These are phyloP conservation scores for Desmodus rotundus DNA, from an alignment of 2,113 vertebrate genomes.

Conservation along the genomic window DNA sequence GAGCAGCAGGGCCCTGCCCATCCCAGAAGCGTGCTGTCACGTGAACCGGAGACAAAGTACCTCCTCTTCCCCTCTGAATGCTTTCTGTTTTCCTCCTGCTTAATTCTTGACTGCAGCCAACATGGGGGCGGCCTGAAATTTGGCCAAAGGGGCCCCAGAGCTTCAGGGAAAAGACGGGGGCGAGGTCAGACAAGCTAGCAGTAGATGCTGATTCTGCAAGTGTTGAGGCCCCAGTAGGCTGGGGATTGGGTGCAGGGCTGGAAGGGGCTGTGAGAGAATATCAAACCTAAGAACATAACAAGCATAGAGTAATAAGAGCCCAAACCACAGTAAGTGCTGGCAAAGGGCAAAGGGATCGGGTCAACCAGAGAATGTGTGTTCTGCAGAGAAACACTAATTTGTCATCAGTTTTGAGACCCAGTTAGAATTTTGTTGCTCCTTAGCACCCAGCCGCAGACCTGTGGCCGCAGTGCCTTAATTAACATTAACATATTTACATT, in stretches of 20 bases:
- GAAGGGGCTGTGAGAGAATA: fast-evolving
- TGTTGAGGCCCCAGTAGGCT: no score
- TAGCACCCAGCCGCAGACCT: background rate
- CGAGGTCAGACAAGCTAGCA: background rate
- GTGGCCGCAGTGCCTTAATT: background rate
- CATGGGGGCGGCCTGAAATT: background rate
- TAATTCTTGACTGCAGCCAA: background rate
- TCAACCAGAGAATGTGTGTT: background rate
- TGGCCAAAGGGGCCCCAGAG: background rate
- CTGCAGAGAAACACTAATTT: background rate
- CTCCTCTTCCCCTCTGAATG: background rate
- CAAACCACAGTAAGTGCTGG: background rate
- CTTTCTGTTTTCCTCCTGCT: background rate
- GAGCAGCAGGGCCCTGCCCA: no score
- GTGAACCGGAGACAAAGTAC: fast-evolving
- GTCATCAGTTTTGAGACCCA: background rate
- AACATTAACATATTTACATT: background rate
- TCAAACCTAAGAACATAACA: background rate
- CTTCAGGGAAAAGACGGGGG: no score
- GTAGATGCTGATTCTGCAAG: fast-evolving
- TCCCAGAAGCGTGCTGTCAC: background rate
- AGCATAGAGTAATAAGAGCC: background rate
- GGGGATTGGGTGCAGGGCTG: background rate
- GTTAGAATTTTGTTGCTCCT: background rate
- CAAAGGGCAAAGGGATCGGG: no score